phyloP scores from a whole-genome alignment of 2,113 vertebrate genomes.

The Carollia perspicillata region DNA sequence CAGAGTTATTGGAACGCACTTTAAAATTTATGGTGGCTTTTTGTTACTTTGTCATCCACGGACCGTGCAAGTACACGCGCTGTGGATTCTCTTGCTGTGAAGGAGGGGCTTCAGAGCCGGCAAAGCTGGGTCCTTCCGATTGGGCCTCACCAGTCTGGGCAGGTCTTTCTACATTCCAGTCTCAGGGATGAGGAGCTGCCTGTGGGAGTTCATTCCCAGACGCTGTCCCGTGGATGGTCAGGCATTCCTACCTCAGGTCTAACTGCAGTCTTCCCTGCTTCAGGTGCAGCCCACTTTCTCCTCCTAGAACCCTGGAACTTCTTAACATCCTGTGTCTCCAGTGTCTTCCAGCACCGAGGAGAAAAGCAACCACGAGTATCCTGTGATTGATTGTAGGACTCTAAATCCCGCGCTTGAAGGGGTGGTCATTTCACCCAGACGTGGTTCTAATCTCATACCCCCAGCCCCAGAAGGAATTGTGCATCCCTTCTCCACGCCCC shows the following conservation, averaged over 20 bases:
- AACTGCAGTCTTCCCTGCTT: constrained; percentile 24
- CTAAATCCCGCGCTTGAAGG: background rate
- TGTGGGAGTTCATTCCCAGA: background rate
- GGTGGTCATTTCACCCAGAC: background rate
- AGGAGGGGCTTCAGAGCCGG: background rate
- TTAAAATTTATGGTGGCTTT: background rate
- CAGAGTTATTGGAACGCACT: background rate
- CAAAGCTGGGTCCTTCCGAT: background rate
- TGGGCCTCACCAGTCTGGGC: background rate
- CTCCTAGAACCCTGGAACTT: background rate
- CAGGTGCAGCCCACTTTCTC: background rate
- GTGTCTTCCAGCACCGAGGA: background rate
- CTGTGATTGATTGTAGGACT: background rate
- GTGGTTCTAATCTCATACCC: background rate
- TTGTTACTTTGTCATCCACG: background rate
- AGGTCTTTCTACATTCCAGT: constrained; percentile 42
- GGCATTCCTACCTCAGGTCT: background rate
- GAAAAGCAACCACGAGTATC: background rate
- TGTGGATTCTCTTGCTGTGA: background rate
- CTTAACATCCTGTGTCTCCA: background rate
- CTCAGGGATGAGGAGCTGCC: background rate
- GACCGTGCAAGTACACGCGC: background rate
- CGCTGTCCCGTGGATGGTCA: background rate
- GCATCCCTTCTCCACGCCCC: background rate
- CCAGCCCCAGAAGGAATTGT: background rate